Base-by-base conservation (phyloP, 2,888 invertebrate genomes). In the Malachius bipustulatus region DNA sequence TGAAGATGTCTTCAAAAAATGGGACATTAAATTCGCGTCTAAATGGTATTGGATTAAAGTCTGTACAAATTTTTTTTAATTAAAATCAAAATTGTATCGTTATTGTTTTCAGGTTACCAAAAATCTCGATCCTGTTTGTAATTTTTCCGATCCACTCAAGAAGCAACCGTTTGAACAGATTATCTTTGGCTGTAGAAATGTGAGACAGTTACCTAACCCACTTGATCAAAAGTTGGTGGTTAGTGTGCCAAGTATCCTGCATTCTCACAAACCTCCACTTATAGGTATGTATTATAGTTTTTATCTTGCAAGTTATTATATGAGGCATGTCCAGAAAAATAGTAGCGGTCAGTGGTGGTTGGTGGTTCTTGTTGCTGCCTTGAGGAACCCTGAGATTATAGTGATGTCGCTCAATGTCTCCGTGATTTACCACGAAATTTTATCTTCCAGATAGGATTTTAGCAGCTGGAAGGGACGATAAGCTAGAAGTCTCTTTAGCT, bases 241-340 rank as follows among this genome's bases (percentile, higher is more conserved):
- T 11, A 90, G 90, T 59, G 69, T 90, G 13, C 94, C 96, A 0
- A 91, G 91, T 64, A 80, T 84, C 10, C 69, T 94, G 38, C 94
- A 96, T 63, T 96, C 96, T 0, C 90, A 93, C 58, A 97, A 97
- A 63, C 94, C 94, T 26, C 91, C 93, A 1, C 62, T 96, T 35
- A 52, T 70, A 47, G 77, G 82, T 74, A 67, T 66, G 37, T 35
- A 26, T 10, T n/a, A n/a, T n/a, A n/a, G n/a, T n/a, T n/a, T n/a
- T n/a, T n/a, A n/a, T n/a, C n/a, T n/a, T n/a, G n/a, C n/a, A n/a
- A n/a, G n/a, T n/a, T n/a, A n/a, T n/a, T n/a, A n/a, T n/a, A n/a
- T n/a, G n/a, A n/a, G n/a, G n/a, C n/a, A n/a, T n/a, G n/a, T n/a
- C n/a, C n/a, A n/a, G n/a, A n/a, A n/a, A n/a, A n/a, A n/a, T n/a